These are phyloP conservation scores for Linnaemya tessellans DNA, from an alignment of 2,888 invertebrate genomes.

Conservation along the genomic window DNA sequence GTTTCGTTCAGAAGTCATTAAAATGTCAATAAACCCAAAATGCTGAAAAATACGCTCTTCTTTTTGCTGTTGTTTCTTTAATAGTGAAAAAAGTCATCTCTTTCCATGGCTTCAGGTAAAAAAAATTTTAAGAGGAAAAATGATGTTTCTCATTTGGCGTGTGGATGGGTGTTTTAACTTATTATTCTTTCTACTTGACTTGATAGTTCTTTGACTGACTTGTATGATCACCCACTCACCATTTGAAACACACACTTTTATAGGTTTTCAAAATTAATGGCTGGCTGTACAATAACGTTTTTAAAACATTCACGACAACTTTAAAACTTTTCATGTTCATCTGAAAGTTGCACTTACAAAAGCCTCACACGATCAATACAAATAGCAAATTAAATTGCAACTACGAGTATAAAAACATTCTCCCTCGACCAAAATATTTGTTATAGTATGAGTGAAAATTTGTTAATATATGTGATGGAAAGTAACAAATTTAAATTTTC, in stretches of 20 bases:
- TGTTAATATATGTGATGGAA: too few relatives aligned
- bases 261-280: too few relatives aligned
- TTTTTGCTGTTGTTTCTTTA: not conserved
- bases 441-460: too few relatives aligned
- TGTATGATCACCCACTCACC: not conserved
- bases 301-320: too few relatives aligned
- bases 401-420: too few relatives aligned
- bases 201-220: not conserved
- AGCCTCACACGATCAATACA: not conserved
- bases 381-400: too few relatives aligned
- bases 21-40: conserved; percentile 62
- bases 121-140: conserved; percentile 1
- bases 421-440: too few relatives aligned
- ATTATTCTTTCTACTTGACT: not conserved
- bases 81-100: not conserved
- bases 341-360: too few relatives aligned
- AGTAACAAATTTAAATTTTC: too few relatives aligned
- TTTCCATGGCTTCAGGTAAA: not conserved
- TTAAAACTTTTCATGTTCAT: too few relatives aligned
- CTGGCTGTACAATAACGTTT: too few relatives aligned
- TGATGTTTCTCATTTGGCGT: not conserved
- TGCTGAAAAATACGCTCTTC: not conserved
- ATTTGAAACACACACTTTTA: too few relatives aligned
- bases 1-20: conserved; percentile 21
- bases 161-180: conserved; percentile 1